Evolutionary conservation across 35 echinoderm and acorn worm species (phyloP).

Genomic region (Lytechinus pictus): DNA sequence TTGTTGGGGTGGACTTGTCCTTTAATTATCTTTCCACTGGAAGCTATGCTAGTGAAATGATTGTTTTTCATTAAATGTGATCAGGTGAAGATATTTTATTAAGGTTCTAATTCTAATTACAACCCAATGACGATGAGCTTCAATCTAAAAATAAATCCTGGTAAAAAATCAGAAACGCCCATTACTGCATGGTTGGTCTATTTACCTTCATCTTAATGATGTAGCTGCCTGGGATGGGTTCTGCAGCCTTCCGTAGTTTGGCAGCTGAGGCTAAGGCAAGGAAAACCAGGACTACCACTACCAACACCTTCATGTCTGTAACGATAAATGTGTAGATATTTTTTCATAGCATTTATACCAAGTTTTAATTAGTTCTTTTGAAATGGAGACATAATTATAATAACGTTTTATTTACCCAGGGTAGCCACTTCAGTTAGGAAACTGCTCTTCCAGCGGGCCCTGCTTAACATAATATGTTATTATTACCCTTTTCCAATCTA

Average conservation of each 20-base stretch:
- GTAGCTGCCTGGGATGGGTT: constrained; percentile 55
- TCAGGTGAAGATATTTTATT: too few species aligned
- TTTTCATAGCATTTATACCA: not conserved
- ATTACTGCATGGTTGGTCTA: not conserved
- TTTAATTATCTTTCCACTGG: too few species aligned
- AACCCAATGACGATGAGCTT: too few species aligned
- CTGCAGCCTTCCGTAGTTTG: not conserved
- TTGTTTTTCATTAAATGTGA: too few species aligned
- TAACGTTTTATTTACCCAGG: too few species aligned
- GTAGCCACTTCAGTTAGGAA: not conserved
- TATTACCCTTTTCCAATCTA: not conserved
- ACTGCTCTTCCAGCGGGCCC: not conserved
- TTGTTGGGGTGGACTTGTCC: too few species aligned
- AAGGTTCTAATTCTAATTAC: too few species aligned
- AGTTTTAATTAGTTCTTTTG: not conserved
- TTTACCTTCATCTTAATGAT: constrained; percentile 56
- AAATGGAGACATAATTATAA: too few species aligned
- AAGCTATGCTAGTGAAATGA: too few species aligned
- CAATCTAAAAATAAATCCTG: too few species aligned
- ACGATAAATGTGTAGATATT: not conserved
- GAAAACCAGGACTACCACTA: not conserved
- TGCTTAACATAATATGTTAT: not conserved
- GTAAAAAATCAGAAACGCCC: too few species aligned
- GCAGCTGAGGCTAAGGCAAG: not conserved
- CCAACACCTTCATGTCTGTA: constrained; percentile 24